These are phyloP conservation scores for Delia radicum DNA, from an alignment of 1,140 invertebrate species.

Conservation along the genomic window DNA sequence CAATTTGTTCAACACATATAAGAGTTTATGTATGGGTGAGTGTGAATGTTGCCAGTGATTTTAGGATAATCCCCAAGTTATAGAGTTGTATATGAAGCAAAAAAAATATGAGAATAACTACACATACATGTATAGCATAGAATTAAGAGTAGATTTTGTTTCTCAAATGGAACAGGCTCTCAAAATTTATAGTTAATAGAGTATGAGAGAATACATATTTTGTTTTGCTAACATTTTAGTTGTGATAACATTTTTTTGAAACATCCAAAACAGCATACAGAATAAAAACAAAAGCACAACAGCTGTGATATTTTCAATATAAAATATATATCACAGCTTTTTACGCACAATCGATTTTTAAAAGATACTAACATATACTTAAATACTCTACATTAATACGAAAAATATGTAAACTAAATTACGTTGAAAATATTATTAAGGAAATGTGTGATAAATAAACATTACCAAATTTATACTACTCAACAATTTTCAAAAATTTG, in stretches of 20 bases:
- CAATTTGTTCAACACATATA: neutral
- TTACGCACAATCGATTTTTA: too few relatives aligned
- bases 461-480: too few relatives aligned
- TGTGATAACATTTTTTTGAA: neutral
- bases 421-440: too few relatives aligned
- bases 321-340: too few relatives aligned
- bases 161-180: slow-evolving; percentile 1
- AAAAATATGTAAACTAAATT: too few relatives aligned
- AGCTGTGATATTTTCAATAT: neutral
- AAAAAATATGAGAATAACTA: neutral
- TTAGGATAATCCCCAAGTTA: neutral
- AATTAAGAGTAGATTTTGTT: neutral
- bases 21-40: neutral
- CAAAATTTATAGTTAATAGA: neutral
- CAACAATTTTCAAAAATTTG: too few relatives aligned
- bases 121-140: neutral
- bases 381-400: too few relatives aligned
- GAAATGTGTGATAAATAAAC: too few relatives aligned
- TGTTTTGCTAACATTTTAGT: neutral
- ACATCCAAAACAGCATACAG: neutral
- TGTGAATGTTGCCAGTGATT: neutral
- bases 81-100: neutral
- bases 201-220: too few relatives aligned
- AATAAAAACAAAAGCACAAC: too few relatives aligned
- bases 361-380: too few relatives aligned